Evolutionary conservation across 2,888 invertebrate genomes (phyloP).

Genomic region (Rhagonycha lutea): DNA sequence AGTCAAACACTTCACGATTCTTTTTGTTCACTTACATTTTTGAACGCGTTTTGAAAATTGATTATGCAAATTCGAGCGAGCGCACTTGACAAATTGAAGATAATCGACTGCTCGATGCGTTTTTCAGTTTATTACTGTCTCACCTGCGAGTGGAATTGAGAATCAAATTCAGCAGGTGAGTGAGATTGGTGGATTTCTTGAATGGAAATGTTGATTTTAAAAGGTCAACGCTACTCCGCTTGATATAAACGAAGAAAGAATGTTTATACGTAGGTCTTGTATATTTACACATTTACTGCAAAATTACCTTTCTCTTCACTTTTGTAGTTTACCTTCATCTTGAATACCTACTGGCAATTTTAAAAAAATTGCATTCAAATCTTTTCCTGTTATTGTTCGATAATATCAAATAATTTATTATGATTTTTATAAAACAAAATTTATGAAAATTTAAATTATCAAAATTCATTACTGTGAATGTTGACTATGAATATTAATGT

Average conservation of each 20-base stretch:
- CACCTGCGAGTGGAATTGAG: slow-evolving; percentile 10
- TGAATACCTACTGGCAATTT: neutral
- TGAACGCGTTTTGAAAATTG: neutral
- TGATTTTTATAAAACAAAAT: no score
- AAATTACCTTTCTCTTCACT: slow-evolving; percentile 14
- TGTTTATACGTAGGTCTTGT: slow-evolving; percentile 6
- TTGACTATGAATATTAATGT: no score
- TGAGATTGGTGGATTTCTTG: slow-evolving; percentile 22
- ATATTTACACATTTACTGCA: neutral
- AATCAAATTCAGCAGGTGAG: slow-evolving; percentile 16
- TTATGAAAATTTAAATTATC: no score
- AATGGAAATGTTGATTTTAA: slow-evolving; percentile 18
- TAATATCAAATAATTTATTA: no score
- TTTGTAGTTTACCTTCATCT: slow-evolving; percentile 1
- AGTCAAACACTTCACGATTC: neutral
- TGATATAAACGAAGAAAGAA: slow-evolving; percentile 18
- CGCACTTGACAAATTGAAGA: neutral
- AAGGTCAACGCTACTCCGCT: slow-evolving; percentile 18
- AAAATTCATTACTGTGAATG: no score
- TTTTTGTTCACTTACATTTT: neutral
- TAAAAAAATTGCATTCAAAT: neutral
- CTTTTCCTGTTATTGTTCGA: neutral
- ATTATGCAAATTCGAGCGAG: neutral
- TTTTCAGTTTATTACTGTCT: slow-evolving; percentile 20
- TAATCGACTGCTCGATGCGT: slow-evolving; percentile 7